Conservation (phyloP, 1,140 invertebrate species). For the Charaxes varanes region DNA sequence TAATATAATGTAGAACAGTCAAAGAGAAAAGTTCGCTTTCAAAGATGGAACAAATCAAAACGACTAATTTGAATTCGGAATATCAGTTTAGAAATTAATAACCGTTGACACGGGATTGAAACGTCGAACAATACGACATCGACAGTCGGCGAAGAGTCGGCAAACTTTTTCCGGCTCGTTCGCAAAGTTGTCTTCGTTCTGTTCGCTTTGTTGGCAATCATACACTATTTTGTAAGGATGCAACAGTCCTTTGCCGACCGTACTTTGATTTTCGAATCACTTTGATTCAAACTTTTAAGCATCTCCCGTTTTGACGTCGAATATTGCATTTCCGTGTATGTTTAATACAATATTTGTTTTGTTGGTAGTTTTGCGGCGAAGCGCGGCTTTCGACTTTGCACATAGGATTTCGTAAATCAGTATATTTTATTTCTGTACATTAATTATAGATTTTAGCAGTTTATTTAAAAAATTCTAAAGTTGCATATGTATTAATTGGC, state of each 20-base stretch:
- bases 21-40: conserved; percentile 4
- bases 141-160: conserved; percentile 36
- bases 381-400: conserved; percentile 17
- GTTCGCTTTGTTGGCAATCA: conserved; percentile 57
- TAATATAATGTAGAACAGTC: neutral
- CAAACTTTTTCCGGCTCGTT: conserved; percentile 57
- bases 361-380: conserved; percentile 9
- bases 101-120: conserved; percentile 39
- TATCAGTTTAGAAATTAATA: conserved; percentile 36
- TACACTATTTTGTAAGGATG: conserved; percentile 66
- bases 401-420: conserved; percentile 23
- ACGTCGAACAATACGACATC: conserved; percentile 37
- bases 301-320: conserved; percentile 53
- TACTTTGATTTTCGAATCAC: conserved; percentile 58
- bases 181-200: conserved; percentile 44
- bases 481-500: no score
- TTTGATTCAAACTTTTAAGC: conserved; percentile 71
- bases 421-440: no score
- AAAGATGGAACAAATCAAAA: conserved; percentile 5
- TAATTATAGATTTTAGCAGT: no score
- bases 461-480: no score
- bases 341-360: conserved; percentile 55
- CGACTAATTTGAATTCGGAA: conserved; percentile 25
- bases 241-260: conserved; percentile 50
- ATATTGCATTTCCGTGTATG: conserved; percentile 63